Base-by-base conservation (phyloP, 2,888 invertebrate genomes). In the Cephus pulcher region DNA sequence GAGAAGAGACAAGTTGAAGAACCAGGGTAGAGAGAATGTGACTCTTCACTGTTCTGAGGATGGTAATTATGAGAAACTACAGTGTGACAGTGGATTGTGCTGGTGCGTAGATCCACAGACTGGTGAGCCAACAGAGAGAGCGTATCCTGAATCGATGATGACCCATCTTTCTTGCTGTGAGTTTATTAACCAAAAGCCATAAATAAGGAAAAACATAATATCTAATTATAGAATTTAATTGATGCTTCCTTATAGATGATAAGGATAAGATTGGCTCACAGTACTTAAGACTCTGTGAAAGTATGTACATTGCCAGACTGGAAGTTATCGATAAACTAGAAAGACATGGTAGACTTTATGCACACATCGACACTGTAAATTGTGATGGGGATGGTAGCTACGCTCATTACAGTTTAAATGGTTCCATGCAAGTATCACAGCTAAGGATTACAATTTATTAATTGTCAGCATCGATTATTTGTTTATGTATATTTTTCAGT, bases 301-400 rank as follows among this genome's bases (percentile, higher is more conserved):
- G 95, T 89, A 90, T 93, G 81, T 92, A 93, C 56, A 92, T 93
- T 81, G 94, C 94, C 6, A 92, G 93, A 85, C 89, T 90, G 9
- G 89, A 91, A 78, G 92, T 95, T 82, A 90, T 92, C 77, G 90
- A 92, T 75, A 93, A 94, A 87, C 93, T 95, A 85, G 89, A 89
- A 6, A 91, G 92, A 33, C 95, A 95, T 87, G 95, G 95, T 32
- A 94, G 94, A 4, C 90, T 85, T 32, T 92, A 93, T 84, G 91
- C 93, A 35, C 93, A 93, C 76, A 92, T 94, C 80, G 92, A 93
- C 33, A 89, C 90, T 71, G 90, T 93, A 9, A 90, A 92, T 81
- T 96, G 95, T 87, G 95, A 95, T 86, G 94, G 93, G 81, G 95
- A 95, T 88, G 95, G 95, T 30, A 94, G 93, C 83, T 95, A 94